Evolutionary conservation across 2,888 invertebrate species (phyloP).

Genomic region (Dasypogon diadema): DNA sequence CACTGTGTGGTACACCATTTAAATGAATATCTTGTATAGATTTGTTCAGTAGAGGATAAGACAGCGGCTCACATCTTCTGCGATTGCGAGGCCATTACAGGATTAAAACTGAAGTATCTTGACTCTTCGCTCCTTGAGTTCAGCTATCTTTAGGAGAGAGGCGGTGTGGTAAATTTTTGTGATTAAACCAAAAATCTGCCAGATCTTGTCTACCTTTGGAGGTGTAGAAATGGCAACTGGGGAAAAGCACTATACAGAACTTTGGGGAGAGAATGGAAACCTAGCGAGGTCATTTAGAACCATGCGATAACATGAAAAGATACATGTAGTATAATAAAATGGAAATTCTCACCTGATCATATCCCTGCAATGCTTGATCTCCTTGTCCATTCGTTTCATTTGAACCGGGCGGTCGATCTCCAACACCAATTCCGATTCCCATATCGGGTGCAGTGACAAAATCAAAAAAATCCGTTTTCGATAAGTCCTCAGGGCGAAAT

Average conservation of each 20-base stretch:
- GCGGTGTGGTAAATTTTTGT: no score
- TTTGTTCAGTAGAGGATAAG: not conserved
- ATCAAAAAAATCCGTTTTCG: constrained; percentile 90
- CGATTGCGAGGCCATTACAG: not conserved
- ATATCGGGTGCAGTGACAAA: constrained; percentile 86
- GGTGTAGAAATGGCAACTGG: no score
- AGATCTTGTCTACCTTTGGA: no score
- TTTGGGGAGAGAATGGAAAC: no score
- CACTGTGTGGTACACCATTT: no score
- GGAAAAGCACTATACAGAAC: no score
- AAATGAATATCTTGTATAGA: no score
- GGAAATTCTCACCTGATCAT: constrained; percentile 65
- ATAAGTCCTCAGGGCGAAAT: constrained; percentile 82
- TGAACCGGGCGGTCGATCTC: constrained; percentile 60
- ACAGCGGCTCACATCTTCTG: not conserved
- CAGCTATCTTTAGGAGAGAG: no score
- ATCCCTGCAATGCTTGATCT: constrained; percentile 68
- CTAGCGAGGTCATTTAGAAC: no score
- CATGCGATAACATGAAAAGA: not conserved
- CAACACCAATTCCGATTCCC: constrained; percentile 67
- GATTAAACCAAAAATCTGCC: not conserved
- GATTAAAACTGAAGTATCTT: no score
- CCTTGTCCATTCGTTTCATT: constrained; percentile 59
- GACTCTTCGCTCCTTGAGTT: no score
- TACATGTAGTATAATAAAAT: no score